phyloP scores from a whole-genome alignment of 2,888 invertebrate genomes.

The Linnaemya tessellans region DNA sequence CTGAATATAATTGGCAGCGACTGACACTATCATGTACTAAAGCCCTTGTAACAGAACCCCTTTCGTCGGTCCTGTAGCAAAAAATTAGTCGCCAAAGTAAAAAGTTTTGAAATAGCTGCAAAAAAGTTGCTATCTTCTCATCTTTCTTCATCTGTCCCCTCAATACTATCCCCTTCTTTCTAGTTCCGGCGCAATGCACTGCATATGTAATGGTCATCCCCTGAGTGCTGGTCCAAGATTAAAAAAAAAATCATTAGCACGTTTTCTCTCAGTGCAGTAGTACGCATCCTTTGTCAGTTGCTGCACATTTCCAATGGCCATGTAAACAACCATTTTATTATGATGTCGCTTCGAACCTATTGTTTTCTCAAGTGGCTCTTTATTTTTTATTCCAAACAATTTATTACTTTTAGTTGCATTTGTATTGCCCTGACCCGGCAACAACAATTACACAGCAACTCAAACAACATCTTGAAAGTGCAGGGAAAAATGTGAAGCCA shows the following conservation, averaged over 20 bases:
- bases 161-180: too few relatives aligned
- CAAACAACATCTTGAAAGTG: slow-evolving; percentile 3
- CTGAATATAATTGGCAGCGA: too few relatives aligned
- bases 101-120: too few relatives aligned
- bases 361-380: slow-evolving; percentile 70
- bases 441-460: slow-evolving; percentile 33
- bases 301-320: slow-evolving; percentile 58
- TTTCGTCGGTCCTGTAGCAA: too few relatives aligned
- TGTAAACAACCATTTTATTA: slow-evolving; percentile 71
- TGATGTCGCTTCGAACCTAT: slow-evolving; percentile 69
- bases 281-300: slow-evolving; percentile 32
- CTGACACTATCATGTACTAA: too few relatives aligned
- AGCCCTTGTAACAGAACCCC: too few relatives aligned
- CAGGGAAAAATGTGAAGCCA: slow-evolving; percentile 15
- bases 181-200: too few relatives aligned
- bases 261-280: slow-evolving; percentile 37
- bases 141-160: too few relatives aligned
- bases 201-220: too few relatives aligned
- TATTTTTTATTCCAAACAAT: slow-evolving; percentile 52
- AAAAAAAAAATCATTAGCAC: neutral
- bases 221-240: too few relatives aligned
- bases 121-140: too few relatives aligned
- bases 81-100: too few relatives aligned
- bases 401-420: slow-evolving; percentile 67
- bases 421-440: slow-evolving; percentile 56